These are phyloP conservation scores for Epizoanthus scotinus DNA, from an alignment of 92 coral and sea anemone genomes.

Conservation along the genomic window DNA sequence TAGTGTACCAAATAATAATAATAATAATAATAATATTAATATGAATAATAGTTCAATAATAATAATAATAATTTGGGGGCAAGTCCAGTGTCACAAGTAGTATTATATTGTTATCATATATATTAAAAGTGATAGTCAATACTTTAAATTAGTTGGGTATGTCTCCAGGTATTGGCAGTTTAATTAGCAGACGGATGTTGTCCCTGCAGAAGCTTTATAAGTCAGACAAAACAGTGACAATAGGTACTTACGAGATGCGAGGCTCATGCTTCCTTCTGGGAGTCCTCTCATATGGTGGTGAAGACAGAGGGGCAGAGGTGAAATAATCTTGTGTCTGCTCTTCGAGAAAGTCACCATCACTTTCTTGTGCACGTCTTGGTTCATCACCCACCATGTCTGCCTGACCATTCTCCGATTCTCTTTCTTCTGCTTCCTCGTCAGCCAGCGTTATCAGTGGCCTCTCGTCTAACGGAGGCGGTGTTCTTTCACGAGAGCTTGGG, in stretches of 20 bases:
- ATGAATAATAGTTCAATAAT: no score
- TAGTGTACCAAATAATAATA: no score
- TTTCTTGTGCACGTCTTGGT: conserved; percentile 23
- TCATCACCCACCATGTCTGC: not conserved
- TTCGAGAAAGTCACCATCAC: not conserved
- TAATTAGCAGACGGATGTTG: no score
- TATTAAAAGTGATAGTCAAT: no score
- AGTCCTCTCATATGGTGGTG: conserved; percentile 14
- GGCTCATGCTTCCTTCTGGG: conserved; percentile 1
- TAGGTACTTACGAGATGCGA: conserved; percentile 21
- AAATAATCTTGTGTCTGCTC: not conserved
- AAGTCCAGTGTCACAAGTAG: no score
- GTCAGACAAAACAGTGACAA: no score
- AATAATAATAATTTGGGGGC: no score
- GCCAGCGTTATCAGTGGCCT: conserved; percentile 55
- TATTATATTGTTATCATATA: no score
- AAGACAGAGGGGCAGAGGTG: conserved; percentile 19
- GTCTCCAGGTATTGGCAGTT: no score
- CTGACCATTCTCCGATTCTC: conserved; percentile 8
- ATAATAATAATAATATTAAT: no score
- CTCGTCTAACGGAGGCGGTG: conserved; percentile 51
- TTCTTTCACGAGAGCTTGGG: conserved; percentile 43
- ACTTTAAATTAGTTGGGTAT: no score
- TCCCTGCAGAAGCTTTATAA: no score
- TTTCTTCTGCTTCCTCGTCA: conserved; percentile 33